Base-by-base conservation (phyloP, 2,888 invertebrate genomes). In the Drosophila austrosaltans region DNA sequence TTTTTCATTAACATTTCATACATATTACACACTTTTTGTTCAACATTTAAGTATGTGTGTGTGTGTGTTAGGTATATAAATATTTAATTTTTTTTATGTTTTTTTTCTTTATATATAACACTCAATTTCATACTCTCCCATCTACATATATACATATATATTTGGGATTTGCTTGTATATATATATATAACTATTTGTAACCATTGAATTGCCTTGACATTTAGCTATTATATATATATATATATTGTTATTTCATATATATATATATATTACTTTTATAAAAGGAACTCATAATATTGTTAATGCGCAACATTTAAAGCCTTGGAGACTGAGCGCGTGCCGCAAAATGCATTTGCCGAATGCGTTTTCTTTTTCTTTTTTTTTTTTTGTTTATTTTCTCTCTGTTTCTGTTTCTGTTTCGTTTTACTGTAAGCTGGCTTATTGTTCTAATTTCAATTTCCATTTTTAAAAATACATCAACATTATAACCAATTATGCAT, bases 361-460 rank as follows among this genome's bases (percentile, higher is more conserved):
- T 48, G 16, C 40, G n/a, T 42, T 42, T 42, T 16, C 16, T 4
- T 42, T 16, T 42, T 6, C 16, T 25, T 48, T n/a, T 10, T 40
- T n/a, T n/a, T 7, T 25, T n/a, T 25, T 58, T 32, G 22, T 25
- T 48, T 48, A 2, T 8, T 10, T 48, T 22, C 22, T 44, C 20
- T 44, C 16, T 20, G n/a, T 48, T 48, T 20, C 7, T 7, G 16
- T 16, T 7, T 44, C 10, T 8, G 7, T 44, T 44, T 3, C 56
- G 66, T 67, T 84, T 76, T 72, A 78, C 87, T 78, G 82, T 74
- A 87, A 83, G 87, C 82, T 67, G 76, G 72, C 87, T 87, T 87
- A 76, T 82, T 80, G 80, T 80, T 85, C 86, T 87, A 83, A 69
- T 48, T 53, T 32, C 65, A 56, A 70, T 66, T 22, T 42, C 53